A percentile compares a stretch with the other conserved stretches of the same genome.
phyloP scores from a whole-genome alignment of 2,888 invertebrate genomes.

The Ceratothoa steindachneri region DNA sequence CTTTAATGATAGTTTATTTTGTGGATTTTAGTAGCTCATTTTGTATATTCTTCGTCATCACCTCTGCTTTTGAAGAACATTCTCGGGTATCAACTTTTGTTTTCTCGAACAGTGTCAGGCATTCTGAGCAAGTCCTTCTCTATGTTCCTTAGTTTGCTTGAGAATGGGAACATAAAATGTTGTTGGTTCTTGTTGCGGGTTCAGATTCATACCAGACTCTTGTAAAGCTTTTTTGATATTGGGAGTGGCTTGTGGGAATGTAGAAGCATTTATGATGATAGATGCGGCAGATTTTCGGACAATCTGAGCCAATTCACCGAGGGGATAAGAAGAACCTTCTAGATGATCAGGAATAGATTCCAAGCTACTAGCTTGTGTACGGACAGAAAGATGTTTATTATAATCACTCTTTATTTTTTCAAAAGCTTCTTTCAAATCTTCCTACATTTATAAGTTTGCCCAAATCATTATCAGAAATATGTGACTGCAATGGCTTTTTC shows the following conservation, averaged over 20 bases:
- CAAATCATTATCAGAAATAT: conserved; percentile 52
- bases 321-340: conserved; percentile 72
- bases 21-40: no score
- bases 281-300: conserved; percentile 76
- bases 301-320: conserved; percentile 85
- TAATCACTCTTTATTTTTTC: conserved; percentile 53
- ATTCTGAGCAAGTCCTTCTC: no score
- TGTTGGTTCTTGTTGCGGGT: conserved; percentile 91
- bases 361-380: conserved; percentile 55
- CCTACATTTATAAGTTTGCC: conserved; percentile 51
- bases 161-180: conserved; percentile 82
- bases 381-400: conserved; percentile 52
- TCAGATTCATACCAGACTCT: conserved; percentile 81
- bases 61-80: no score
- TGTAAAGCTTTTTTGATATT: conserved; percentile 67
- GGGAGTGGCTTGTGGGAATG: conserved; percentile 81
- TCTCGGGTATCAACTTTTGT: no score
- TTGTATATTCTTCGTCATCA: no score
- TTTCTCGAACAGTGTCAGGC: no score
- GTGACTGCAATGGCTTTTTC: not conserved
- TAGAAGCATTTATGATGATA: conserved; percentile 74
- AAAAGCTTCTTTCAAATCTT: conserved; percentile 50
- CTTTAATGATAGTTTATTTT: no score
- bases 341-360: conserved; percentile 70
- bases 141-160: no score